Base-by-base conservation (phyloP, 2,113 vertebrate genomes). In the Arenaria interpres region DNA sequence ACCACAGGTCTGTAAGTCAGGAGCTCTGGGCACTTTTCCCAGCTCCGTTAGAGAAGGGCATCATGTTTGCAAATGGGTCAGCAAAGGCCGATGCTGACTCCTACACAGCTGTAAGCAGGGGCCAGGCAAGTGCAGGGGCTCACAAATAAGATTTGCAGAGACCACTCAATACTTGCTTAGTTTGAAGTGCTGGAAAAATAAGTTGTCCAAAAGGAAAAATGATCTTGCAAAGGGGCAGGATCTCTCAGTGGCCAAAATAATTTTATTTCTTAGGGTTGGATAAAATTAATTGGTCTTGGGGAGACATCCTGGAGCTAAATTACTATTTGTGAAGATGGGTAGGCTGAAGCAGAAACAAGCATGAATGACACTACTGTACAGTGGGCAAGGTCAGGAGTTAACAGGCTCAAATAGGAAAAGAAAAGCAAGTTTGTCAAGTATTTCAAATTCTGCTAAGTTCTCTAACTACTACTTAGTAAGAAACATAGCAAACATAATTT, bases 131-230 rank as follows among this genome's bases (percentile, higher is more conserved):
- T 0, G 3, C 72, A 25, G 32, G 20, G 9, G 1, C 35, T 59
- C 48, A 43, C n/a, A 37, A 13, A 4, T 4, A 6, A 0, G 3
- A 2, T 4, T 11, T 19, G 5, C n/a, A 37, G 32, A 46, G 30
- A 30, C 39, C 15, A 7, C 28, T 88, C 56, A 24, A 13, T 14
- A 16, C n/a, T 57, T 56, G 25, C 33, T 33, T 12, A 4, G 15
- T 18, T 41, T 62, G 63, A 81, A 43, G 23, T 24, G 71, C 75
- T 57, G 37, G 50, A 41, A 82, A 94, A 85, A 53, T 3, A 7
- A 72, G 4, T 7, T 46, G 20, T 9, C 54, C 37, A 35, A 73
- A 77, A 53, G 18, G 39, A 51, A 45, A 78, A 46, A 24, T 5
- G 19, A 62, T 37, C 18, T 71, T 39, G 8, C 33, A 21, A 73